phyloP scores from a whole-genome alignment of 2,888 invertebrate genomes.

The Netelia inedita region DNA sequence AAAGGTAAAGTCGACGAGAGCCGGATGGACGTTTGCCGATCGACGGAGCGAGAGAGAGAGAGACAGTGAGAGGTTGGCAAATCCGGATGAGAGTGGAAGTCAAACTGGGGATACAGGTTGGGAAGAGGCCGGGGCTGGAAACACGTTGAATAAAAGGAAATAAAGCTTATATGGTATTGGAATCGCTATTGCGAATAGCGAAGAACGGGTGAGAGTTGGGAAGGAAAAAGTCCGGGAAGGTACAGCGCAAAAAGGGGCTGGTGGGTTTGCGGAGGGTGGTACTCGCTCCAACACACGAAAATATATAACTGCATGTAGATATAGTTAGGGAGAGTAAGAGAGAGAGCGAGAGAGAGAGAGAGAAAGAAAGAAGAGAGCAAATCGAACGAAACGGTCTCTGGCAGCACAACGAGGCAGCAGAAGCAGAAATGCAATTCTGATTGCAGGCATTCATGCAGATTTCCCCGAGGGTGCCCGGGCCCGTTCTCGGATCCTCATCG shows the following conservation, averaged over 20 bases:
- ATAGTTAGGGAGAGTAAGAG: neutral
- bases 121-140: constrained; percentile 8
- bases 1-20: neutral
- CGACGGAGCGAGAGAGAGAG: neutral
- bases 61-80: neutral
- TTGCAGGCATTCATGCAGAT: constrained; percentile 79
- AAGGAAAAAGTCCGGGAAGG: constrained; percentile 31
- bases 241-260: constrained; percentile 3
- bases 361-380: constrained; percentile 63
- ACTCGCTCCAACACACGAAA: neutral
- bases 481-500: constrained; percentile 26
- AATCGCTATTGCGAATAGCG: constrained; percentile 31
- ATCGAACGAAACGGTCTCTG: constrained; percentile 74
- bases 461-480: constrained; percentile 73
- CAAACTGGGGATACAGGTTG: neutral
- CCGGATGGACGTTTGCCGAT: neutral
- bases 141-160: constrained; percentile 38
- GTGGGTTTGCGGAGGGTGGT: neutral
- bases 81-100: constrained; percentile 17
- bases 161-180: constrained; percentile 34
- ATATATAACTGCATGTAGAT: constrained; percentile 2
- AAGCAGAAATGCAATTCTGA: constrained; percentile 78
- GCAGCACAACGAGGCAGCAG: constrained; percentile 60
- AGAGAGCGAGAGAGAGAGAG: neutral
- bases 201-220: neutral